Evolutionary conservation across 92 coral and sea anemone genomes (phyloP), one percentile per base, ranked within the genome.

Genomic region (Umimayanthus kanabou): DNA sequence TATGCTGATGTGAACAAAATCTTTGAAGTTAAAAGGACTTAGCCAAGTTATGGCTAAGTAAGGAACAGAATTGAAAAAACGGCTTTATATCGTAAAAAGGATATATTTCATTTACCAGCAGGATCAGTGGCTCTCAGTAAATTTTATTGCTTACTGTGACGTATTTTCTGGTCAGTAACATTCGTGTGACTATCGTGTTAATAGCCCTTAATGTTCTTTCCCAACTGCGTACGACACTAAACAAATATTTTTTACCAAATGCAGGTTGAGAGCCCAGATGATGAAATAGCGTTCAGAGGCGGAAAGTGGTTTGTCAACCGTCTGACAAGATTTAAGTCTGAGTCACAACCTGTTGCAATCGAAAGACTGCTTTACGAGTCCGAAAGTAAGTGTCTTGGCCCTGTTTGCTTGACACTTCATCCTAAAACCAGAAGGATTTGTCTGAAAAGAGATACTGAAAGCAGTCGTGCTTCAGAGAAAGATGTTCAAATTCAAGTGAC

Each of bases 281-380:
- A 92, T 57, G 98, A 94, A 80, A 71, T 91, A 42, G 95, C 91
- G 42, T 86, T 82, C 20, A 85, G 95, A 58, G 85, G 64, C 23
- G 90, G 91, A 29, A 86, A 65, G 37, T 90, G 95, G 22, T 94
- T 88, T 84, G 92, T 91, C n/a, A 94, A 91, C 86, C 92, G 91
- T 25, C 23, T 92, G 7, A 81, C 39, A n/a, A 87, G 91, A 82
- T 58, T 91, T 23, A 42, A 88, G 22, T 37, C 26, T 65, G 73
- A 65, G 39, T 42, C 77, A 18, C 80, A 86, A 26, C 57, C 69
- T 7, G 57, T 49, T 37, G 6, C 72, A 81, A 71, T 79, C 8
- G 61, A 80, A 28, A 50, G 47, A 40, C 40, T 18, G 13, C 43
- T 26, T 2, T 57, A 64, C 55, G 65, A 70, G 4, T 14, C 18